phyloP scores from a whole-genome alignment of 2,888 invertebrate species.

The Listrodromus nycthemerus region DNA sequence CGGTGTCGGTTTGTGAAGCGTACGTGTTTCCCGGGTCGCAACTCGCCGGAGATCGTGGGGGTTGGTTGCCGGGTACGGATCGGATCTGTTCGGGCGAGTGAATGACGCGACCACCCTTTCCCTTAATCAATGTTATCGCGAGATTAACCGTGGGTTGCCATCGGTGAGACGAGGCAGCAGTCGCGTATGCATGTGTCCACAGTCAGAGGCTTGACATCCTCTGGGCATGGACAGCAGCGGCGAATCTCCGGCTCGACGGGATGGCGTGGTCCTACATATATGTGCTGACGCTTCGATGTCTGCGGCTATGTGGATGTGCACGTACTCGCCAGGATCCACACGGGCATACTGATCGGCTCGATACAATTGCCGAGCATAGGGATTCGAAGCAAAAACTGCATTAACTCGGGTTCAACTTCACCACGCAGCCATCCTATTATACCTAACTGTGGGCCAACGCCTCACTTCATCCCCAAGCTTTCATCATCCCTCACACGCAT shows the following conservation, averaged over 20 bases:
- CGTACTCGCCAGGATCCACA: neutral
- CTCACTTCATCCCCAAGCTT: constrained; percentile 11
- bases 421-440: neutral
- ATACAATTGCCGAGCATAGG: neutral
- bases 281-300: neutral
- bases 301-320: neutral
- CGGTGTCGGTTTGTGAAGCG: constrained; percentile 2
- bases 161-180: constrained; percentile 57
- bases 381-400: neutral
- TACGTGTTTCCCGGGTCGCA: constrained; percentile 11
- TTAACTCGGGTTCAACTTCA: constrained; percentile 21
- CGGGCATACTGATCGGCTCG: constrained; percentile 2
- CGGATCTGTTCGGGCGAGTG: constrained; percentile 24
- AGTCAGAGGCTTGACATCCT: constrained; percentile 33
- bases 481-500: constrained; percentile 43
- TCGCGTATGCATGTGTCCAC: constrained; percentile 16
- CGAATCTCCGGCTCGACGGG: constrained; percentile 5
- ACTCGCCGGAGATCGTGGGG: neutral
- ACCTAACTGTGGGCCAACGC: neutral
- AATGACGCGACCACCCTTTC: constrained; percentile 67
- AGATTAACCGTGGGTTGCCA: constrained; percentile 73
- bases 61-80: constrained; percentile 2
- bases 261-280: neutral
- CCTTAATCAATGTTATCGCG: constrained; percentile 78
- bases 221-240: constrained; percentile 23